phyloP scores from a whole-genome alignment of 2,113 vertebrate genomes.

The Halcyon senegalensis region DNA sequence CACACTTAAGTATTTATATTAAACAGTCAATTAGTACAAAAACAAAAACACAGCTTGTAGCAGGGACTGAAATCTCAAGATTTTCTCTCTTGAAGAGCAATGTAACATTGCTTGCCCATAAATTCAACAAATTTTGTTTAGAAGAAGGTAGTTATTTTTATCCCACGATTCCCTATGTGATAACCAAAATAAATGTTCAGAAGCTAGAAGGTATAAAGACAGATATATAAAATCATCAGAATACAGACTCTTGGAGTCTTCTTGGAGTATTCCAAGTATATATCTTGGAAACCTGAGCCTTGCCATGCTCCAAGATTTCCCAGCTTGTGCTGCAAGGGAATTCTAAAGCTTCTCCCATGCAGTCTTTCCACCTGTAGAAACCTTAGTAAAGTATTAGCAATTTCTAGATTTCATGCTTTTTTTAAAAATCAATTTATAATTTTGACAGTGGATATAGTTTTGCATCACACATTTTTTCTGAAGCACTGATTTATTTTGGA shows the following conservation, averaged over 20 bases:
- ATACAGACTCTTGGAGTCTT: not conserved
- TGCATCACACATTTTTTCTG: not conserved
- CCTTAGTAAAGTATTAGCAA: not conserved
- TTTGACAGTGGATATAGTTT: not conserved
- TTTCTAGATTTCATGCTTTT: not conserved
- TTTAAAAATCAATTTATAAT: not conserved
- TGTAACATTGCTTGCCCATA: not conserved
- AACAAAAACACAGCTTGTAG: not conserved
- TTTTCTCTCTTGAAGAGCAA: not conserved
- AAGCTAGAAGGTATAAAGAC: accelerated
- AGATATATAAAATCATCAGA: not conserved
- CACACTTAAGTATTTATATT: not conserved
- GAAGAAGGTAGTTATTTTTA: not conserved
- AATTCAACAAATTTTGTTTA: not conserved
- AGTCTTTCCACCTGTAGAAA: not conserved
- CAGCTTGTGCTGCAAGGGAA: not conserved
- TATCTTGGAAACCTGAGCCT: not conserved
- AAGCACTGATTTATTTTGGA: not conserved
- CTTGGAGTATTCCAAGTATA: not conserved
- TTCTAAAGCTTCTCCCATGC: not conserved
- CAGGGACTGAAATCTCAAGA: not conserved
- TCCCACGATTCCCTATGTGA: accelerated
- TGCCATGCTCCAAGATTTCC: not conserved
- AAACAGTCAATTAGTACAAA: not conserved
- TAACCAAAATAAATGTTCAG: not conserved